Evolutionary conservation across 1,140 invertebrate species (phyloP), one percentile per base, ranked within the genome.

Genomic region (Chelonus insularis): DNA sequence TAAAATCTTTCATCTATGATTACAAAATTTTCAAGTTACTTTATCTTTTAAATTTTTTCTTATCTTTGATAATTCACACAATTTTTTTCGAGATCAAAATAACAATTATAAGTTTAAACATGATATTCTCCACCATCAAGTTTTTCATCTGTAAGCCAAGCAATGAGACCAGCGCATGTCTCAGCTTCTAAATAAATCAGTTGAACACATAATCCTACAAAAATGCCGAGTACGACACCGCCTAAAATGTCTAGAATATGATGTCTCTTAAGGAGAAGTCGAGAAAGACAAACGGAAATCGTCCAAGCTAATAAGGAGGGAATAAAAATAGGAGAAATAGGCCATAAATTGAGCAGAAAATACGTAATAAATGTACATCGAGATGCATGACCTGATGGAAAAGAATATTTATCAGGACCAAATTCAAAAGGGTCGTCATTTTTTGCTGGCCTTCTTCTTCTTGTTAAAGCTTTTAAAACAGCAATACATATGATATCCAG

Each of bases 381-480:
- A n/a, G 94, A 95, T 1, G 93, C 86, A 81, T 99, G 97, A 0
- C 97, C 97, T 0, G 96, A 98, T 21, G 96, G 97, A 78, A 98
- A 98, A 32, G 95, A 95, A 74, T 90, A 98, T 69, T 95, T 91
- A 78, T 98, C 96, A 0, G 94, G 83, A 0, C 86, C 84, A 54
- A 84, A 68, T 12, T 77, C 80, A 14, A 86, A 69, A 7, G 83
- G 72, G 74, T 87, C 86, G 64, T 93, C 89, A 72, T 92, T 90
- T 14, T 84, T 79, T 1, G 82, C 64, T 11, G 95, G 96, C 41
- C 96, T 80, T 72, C 88, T 82, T 69, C 96, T 81, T 63, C 92
- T 82, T 11, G 90, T 85, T 41, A 87, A 75, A 4, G 95, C 88
- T 83, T 99, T 98, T 1, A 92, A 63, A 1, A 95, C 57, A 1